Base-by-base conservation (phyloP, 1,140 invertebrate genomes). In the Ctenoplectra terminalis region DNA sequence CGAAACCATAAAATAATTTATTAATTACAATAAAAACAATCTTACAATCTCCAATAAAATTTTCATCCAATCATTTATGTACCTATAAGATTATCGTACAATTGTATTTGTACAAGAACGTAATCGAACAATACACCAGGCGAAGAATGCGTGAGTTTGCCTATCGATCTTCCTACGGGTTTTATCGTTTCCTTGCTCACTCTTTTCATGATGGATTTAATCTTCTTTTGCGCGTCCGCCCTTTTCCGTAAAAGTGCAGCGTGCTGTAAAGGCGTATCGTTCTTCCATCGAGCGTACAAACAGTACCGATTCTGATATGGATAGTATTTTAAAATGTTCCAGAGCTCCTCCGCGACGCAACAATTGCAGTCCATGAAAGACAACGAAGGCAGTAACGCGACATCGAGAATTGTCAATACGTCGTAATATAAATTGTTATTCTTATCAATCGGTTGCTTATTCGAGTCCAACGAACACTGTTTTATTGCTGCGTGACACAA, bases 171-270 rank as follows among this genome's bases (percentile, higher is more conserved):
- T 11, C 99, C 99, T 72, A 99, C 97, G 0, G 97, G 98, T 93
- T 99, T 99, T 2, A 99, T 98, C 89, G 99, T 99, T 93, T 99
- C 99, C 92, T 99, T 99, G 88, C 98, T 99, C 3, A 99, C 97
- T 66, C 99, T 95, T 94, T 99, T 99, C 97, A 99, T 99, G 11
- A 99, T 97, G 82, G 98, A 98, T 90, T 99, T 99, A 9, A 99
- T 97, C 89, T 97, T 97, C 88, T 99, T 98, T 77, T 98, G 95
- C 1, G 97, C 96, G 89, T 98, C 96, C 0, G 97, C 98, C 69
- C 96, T 95, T 54, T 97, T 96, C 52, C 96, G 95, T 81, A 99
- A 95, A 26, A 99, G 92, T 46, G 96, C 95, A 0, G 98, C 97
- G 93, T 99, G 97, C 52, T 96, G 93, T 48, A 95, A 94, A 76